Evolutionary conservation across 2,113 vertebrate species (phyloP).

Genomic region (Equus quagga): DNA sequence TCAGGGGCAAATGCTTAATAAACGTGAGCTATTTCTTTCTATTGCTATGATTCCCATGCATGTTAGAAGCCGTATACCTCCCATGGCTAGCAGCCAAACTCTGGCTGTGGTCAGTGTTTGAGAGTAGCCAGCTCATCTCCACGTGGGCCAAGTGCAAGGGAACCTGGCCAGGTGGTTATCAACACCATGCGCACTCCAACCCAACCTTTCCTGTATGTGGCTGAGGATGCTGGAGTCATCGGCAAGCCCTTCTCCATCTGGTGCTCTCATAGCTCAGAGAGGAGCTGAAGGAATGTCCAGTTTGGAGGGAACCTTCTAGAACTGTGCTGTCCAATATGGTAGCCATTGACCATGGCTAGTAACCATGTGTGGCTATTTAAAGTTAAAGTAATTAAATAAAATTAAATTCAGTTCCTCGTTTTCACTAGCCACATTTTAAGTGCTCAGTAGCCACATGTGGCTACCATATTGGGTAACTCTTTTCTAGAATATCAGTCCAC

Average conservation of each 20-base stretch:
- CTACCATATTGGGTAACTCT: not conserved
- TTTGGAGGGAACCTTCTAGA: conserved; percentile 18
- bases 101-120: not conserved
- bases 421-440: not conserved
- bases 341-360: not conserved
- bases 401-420: not conserved
- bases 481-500: not conserved
- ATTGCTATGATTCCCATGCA: not conserved
- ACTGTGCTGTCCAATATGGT: not conserved
- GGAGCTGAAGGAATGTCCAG: not conserved
- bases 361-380: not conserved
- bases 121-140: not conserved
- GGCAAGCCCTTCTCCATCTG: not conserved
- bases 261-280: not conserved
- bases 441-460: not conserved
- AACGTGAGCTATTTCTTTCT: not conserved
- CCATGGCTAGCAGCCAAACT: not conserved
- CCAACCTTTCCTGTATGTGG: accelerated
- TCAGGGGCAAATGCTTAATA: not conserved
- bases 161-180: accelerated
- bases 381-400: not conserved
- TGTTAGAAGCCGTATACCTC: not conserved
- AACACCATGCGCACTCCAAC: accelerated
- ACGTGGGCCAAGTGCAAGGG: not conserved
- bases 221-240: not conserved